Evolutionary conservation across 2,113 vertebrate species (phyloP).

Genomic region (Hiodon alosoides): DNA sequence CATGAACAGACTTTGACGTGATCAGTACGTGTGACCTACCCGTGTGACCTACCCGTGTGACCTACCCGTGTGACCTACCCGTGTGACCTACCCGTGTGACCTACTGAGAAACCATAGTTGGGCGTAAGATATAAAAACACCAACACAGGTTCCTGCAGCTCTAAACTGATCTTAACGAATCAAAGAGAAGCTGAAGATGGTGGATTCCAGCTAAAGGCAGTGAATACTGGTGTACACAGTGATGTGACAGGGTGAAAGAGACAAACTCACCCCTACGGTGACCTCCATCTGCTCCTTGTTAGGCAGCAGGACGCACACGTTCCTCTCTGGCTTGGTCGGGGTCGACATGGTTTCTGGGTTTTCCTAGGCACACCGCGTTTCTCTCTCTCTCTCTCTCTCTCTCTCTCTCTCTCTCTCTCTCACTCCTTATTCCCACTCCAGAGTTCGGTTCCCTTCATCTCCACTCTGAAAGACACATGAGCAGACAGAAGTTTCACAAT

Average conservation of each 20-base stretch:
- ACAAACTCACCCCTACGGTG: slow-evolving; percentile 62
- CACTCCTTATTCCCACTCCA: not conserved
- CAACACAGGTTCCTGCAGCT: no score
- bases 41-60: no score
- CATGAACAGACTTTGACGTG: no score
- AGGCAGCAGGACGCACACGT: slow-evolving; percentile 74
- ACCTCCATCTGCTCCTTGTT: slow-evolving; percentile 73
- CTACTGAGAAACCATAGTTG: no score
- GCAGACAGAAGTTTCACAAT: not conserved
- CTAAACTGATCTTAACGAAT: no score
- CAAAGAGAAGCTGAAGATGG: no score
- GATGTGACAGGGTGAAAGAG: not conserved
- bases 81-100: no score
- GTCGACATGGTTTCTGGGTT: slow-evolving; percentile 48
- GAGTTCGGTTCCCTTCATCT: slow-evolving; percentile 2
- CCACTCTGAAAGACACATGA: not conserved
- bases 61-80: no score
- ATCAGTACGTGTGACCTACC: no score
- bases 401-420: not conserved
- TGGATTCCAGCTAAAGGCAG: no score
- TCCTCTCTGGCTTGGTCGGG: slow-evolving; percentile 63
- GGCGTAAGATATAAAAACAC: no score
- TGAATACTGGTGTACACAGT: no score
- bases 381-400: not conserved
- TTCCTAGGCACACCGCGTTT: not conserved